Percentiles rank a stretch among this genome's conserved stretches.
These are phyloP conservation scores for Rhamnusium bicolor DNA, from an alignment of 2,888 invertebrate species.

Conservation along the genomic window DNA sequence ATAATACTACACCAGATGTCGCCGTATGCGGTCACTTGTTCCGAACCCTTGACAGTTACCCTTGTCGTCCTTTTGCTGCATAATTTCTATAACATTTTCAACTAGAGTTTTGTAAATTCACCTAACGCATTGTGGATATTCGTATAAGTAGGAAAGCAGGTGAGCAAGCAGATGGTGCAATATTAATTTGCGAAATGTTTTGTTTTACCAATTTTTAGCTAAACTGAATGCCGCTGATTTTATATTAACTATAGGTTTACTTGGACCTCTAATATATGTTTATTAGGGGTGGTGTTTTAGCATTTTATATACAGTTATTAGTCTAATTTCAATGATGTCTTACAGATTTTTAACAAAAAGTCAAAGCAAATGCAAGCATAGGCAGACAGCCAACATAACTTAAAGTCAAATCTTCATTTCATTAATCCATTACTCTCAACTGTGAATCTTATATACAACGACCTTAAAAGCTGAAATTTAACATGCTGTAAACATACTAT, in stretches of 20 bases:
- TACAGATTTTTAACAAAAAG: too few relatives aligned
- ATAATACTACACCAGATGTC: slow-evolving; percentile 49
- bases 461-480: too few relatives aligned
- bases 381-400: too few relatives aligned
- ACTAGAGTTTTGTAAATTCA: slow-evolving; percentile 18
- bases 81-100: slow-evolving; percentile 27
- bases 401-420: too few relatives aligned
- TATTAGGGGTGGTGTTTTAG: too few relatives aligned
- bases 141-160: neutral
- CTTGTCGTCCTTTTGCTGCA: slow-evolving; percentile 31
- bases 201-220: neutral
- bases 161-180: neutral
- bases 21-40: slow-evolving; percentile 48
- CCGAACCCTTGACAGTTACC: slow-evolving; percentile 31
- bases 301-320: too few relatives aligned
- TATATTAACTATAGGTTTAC: neutral
- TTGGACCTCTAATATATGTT: too few relatives aligned
- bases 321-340: too few relatives aligned
- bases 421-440: too few relatives aligned
- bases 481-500: too few relatives aligned
- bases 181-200: neutral
- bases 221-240: neutral
- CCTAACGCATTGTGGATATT: neutral
- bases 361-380: too few relatives aligned
- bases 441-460: too few relatives aligned